Evolutionary conservation across 2,888 invertebrate species (phyloP).

Genomic region (Agonopterix heracliana): DNA sequence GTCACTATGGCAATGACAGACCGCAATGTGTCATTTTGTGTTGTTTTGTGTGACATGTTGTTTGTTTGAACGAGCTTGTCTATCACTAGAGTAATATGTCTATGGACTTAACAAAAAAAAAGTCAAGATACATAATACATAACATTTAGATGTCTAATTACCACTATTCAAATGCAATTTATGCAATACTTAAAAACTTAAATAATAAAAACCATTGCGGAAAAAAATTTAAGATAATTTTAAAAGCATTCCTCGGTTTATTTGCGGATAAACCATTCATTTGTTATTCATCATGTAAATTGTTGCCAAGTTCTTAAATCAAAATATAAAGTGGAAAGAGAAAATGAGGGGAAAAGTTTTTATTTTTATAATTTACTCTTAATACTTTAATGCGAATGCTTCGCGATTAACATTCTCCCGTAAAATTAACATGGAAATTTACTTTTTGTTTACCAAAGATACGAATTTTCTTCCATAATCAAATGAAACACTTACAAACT

Average conservation of each 20-base stretch:
- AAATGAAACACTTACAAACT: no score
- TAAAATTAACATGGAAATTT: constrained; percentile 43
- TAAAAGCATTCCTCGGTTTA: constrained; percentile 50
- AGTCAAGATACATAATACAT: no score
- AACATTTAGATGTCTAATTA: no score
- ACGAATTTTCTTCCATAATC: no score
- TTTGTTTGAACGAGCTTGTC: no score
- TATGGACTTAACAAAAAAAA: no score
- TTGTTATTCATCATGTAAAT: constrained; percentile 67
- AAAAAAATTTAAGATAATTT: constrained; percentile 29
- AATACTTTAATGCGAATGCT: constrained; percentile 22
- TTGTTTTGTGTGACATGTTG: no score
- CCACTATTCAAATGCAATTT: no score
- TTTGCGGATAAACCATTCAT: constrained; percentile 48
- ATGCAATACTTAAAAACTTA: constrained; percentile 19
- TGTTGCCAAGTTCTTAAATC: constrained; percentile 57
- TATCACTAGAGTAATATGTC: no score
- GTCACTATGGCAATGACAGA: no score
- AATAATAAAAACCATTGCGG: constrained; percentile 21
- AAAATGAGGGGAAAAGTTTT: constrained; percentile 14
- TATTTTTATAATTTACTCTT: constrained; percentile 27
- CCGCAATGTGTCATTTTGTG: no score
- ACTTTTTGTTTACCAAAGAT: constrained; percentile 29
- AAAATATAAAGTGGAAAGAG: constrained; percentile 27
- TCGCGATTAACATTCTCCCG: constrained; percentile 37